phyloP scores from a whole-genome alignment of 2,113 vertebrate genomes.

The Lanius collurio region DNA sequence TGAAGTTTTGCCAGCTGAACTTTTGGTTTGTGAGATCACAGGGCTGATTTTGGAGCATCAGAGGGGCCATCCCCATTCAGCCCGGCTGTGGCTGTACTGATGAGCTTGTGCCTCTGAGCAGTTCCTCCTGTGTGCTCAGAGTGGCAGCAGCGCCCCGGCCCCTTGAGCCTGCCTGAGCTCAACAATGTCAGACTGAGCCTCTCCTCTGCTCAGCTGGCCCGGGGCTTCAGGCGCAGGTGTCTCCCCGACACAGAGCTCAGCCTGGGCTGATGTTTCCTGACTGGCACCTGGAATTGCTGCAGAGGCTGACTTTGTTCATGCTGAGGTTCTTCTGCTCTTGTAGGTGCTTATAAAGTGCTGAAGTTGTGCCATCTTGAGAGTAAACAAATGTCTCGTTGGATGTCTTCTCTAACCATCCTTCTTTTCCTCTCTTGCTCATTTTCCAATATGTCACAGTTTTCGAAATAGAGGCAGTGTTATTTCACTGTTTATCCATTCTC shows the following conservation, averaged over 20 bases:
- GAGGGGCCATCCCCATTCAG: background rate
- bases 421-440: background rate
- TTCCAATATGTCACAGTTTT: background rate
- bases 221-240: no score
- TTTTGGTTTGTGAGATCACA: background rate
- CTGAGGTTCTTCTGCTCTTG: background rate
- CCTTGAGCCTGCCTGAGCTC: no score
- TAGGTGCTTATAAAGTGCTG: background rate
- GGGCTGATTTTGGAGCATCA: background rate
- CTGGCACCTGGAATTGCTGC: background rate
- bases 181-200: rapidly evolving
- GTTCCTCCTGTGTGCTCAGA: background rate
- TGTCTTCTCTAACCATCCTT: background rate
- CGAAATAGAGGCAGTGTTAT: background rate
- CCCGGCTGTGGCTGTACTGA: background rate
- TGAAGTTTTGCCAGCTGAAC: background rate
- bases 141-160: background rate
- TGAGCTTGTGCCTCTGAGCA: background rate
- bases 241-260: background rate
- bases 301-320: background rate
- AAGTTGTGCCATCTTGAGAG: background rate
- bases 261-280: background rate
- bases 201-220: background rate
- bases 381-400: background rate
- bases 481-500: background rate